Evolutionary conservation across 2,888 invertebrate species (phyloP).

Genomic region (Drosophila cognata): DNA sequence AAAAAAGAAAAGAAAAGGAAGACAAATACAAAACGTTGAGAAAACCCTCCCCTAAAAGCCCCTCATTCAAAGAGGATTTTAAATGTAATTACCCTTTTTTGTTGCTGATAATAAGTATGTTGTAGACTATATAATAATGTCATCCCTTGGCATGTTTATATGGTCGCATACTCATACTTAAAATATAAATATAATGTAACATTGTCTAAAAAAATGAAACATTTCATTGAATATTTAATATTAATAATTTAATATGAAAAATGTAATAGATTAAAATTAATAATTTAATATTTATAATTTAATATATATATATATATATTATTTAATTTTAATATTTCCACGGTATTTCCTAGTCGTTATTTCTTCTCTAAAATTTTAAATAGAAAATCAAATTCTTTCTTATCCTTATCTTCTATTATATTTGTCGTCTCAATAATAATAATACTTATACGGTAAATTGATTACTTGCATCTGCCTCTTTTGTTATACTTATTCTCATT

Average conservation of each 20-base stretch:
- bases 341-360: not conserved
- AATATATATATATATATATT: not conserved
- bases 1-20: conserved; percentile 12
- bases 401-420: not conserved
- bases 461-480: not conserved
- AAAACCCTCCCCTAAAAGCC: conserved; percentile 42
- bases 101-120: conserved; percentile 12
- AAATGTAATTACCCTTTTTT: conserved; percentile 33
- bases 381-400: not conserved
- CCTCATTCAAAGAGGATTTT: conserved; percentile 9
- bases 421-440: conserved; percentile 3
- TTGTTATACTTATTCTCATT: not conserved
- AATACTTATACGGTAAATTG: conserved; percentile 8
- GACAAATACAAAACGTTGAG: conserved; percentile 26
- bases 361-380: not conserved
- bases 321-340: not conserved
- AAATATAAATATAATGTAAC: not conserved
- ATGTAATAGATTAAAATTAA: not conserved
- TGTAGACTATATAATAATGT: not conserved
- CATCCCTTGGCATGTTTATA: conserved; percentile 18
- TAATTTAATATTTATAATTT: not conserved
- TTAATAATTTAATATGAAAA: not conserved
- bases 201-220: not conserved
- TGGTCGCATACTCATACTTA: not conserved
- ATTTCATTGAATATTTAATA: not conserved